Percentiles rank a stretch among this genome's conserved stretches.
Conservation (phyloP, 2,797 vertebrate genomes). For the Acipenser transmontanus region DNA sequence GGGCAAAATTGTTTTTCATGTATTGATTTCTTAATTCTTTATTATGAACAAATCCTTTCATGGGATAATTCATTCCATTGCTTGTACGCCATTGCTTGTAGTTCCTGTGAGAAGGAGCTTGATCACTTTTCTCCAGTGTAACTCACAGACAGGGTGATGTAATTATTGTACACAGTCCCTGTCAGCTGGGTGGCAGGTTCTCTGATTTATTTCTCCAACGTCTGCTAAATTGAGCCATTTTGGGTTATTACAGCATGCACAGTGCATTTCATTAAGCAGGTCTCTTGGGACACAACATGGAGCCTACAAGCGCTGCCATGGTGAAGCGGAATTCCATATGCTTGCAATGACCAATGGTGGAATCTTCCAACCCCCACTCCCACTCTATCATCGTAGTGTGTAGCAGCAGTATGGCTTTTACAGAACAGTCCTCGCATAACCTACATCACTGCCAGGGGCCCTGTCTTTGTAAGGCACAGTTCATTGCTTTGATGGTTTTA, state of each 20-base stretch:
- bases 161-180: background rate
- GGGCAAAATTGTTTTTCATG: no score
- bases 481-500: no score
- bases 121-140: background rate
- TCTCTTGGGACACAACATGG: conserved; percentile 16
- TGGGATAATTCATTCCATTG: background rate
- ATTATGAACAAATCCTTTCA: no score
- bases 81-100: background rate
- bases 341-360: background rate
- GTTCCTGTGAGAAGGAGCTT: background rate
- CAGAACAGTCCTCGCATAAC: background rate
- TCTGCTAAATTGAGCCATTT: conserved; percentile 30
- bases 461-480: background rate
- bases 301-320: conserved; percentile 15
- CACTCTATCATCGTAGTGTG: background rate
- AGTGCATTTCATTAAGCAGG: conserved; percentile 23
- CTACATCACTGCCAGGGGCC: background rate
- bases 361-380: background rate
- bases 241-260: conserved; percentile 25
- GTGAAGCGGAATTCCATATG: background rate
- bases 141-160: background rate
- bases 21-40: no score
- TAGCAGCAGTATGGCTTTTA: background rate
- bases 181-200: conserved; percentile 16
- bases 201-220: conserved; percentile 19